Evolutionary conservation across 2,113 vertebrate genomes (phyloP), one percentile per base, ranked within the genome.

Genomic region (Xiphophorus hellerii): DNA sequence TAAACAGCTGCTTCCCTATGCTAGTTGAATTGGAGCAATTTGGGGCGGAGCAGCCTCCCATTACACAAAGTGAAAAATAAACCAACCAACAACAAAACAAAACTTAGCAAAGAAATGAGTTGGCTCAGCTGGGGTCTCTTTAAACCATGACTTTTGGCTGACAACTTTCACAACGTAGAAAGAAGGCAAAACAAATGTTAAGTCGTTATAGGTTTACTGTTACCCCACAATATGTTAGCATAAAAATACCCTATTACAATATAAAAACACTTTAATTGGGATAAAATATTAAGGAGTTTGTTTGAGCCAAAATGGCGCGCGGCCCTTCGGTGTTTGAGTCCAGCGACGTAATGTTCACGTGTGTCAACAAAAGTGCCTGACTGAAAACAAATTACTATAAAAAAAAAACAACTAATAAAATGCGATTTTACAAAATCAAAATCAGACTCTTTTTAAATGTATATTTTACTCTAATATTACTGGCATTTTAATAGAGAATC

Each of bases 241-340:
- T 1, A 2, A 1, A 62, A 25, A 37, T 58, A 1, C 0, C 8
- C 0, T 1, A 2, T 29, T 61, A 65, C 1, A 28, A 30, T 66
- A 69, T 72, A 27, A 48, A 76, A 80, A 76, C 15, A 81, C 39
- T 78, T 68, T 33, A 51, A 63, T 35, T 22, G 5, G 71, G 62
- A 83, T 74, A 67, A 83, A 83, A 82, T 87, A 76, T 83, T 81
- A 81, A 82, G 84, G 84, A 94, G 87, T 95, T 93, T 87, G 86
- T 94, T 95, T 93, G 95, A 95, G 94, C 95, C 95, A 95, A 95
- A 95, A 95, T 95, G 94, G 95, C 93, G 93, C 62, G 79, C 62
- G 1, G 37, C 44, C 22, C 39, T 73, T 83, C 66, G 66, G 44
- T 29, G 4, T 54, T 25, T 60, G 64, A 37, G 20, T 33, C 27